Evolutionary conservation across 2,113 vertebrate genomes (phyloP).

Genomic region (Canis aureus): DNA sequence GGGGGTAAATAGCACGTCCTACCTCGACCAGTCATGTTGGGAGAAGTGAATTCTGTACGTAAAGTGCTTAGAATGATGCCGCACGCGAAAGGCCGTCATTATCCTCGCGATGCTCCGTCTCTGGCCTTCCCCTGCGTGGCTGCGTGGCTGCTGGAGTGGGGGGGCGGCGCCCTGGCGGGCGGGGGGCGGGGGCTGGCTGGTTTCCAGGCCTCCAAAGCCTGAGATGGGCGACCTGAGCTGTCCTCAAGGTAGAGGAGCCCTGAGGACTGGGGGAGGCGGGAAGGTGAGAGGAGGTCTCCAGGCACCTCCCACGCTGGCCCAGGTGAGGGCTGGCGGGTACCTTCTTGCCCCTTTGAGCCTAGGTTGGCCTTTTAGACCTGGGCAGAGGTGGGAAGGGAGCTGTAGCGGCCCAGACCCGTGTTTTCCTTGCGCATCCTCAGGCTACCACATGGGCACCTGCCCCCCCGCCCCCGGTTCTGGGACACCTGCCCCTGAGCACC

Average conservation of each 20-base stretch:
- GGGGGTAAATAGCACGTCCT: too few species aligned
- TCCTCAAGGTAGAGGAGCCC: not conserved
- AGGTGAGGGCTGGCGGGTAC: too few species aligned
- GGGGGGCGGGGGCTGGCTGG: not conserved
- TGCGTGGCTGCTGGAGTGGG: not conserved
- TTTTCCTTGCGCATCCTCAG: not conserved
- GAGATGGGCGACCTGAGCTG: not conserved
- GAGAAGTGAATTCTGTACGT: not conserved
- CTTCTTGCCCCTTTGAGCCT: not conserved
- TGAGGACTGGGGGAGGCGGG: not conserved
- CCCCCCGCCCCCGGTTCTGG: not conserved
- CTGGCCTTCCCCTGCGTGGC: not conserved
- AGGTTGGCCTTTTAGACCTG: not conserved
- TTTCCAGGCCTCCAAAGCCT: not conserved
- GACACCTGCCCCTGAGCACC: not conserved
- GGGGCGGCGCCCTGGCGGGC: too few species aligned
- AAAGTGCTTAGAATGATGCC: not conserved
- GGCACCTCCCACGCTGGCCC: not conserved
- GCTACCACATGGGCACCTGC: not conserved
- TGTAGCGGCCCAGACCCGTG: not conserved
- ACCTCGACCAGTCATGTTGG: not conserved
- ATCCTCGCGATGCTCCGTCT: not conserved
- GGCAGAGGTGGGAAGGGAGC: not conserved
- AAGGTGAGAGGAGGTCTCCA: not conserved
- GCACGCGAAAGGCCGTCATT: not conserved